Evolutionary conservation across 1,140 invertebrate genomes (phyloP), one percentile per base, ranked within the genome.

Genomic region (Nasonia vitripennis): DNA sequence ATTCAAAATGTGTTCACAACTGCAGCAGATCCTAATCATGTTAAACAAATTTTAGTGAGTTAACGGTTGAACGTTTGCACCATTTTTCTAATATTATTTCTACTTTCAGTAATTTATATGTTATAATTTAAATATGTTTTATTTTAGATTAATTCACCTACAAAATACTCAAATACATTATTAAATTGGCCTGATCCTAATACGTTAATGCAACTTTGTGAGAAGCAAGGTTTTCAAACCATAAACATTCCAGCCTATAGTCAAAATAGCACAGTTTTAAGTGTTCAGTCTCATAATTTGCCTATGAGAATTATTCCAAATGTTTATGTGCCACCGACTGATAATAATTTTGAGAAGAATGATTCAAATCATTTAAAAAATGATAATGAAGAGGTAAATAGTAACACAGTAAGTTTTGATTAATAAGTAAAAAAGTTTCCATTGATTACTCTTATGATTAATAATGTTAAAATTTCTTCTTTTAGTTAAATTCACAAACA

Each of bases 221-320:
- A 93, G 31, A 93, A 92, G 68, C 91, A 92, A 51, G 89, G 90
- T 79, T 88, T 93, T 41, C 92, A 93, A 81, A 78, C 91, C 31
- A 90, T 93, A 45, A 93, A 92, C 89, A 92, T 93, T 91, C 93
- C 93, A 37, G 78, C 86, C 77, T 93, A 91, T 68, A 91, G 86
- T 88, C 90, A 92, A 88, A 86, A 89, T 62, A 89, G 89, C 82
- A 80, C 89, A n/a, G 87, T 92, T 86, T 85, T 93, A 11, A 87
- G 86, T 86, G 88, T 90, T 20, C 91, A 93, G 75, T 85, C 91
- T 14, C 92, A 92, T 80, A 90, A 85, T 86, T 87, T 92, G 78
- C 89, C 92, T 11, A 86, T 92, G 41, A 91, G 89, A 88, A 90
- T 93, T 75, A 89, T 93, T 87, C 91, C 90, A 78, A 92, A 90